Conservation (phyloP, 2,113 vertebrate genomes). For the Arizona elegans region DNA sequence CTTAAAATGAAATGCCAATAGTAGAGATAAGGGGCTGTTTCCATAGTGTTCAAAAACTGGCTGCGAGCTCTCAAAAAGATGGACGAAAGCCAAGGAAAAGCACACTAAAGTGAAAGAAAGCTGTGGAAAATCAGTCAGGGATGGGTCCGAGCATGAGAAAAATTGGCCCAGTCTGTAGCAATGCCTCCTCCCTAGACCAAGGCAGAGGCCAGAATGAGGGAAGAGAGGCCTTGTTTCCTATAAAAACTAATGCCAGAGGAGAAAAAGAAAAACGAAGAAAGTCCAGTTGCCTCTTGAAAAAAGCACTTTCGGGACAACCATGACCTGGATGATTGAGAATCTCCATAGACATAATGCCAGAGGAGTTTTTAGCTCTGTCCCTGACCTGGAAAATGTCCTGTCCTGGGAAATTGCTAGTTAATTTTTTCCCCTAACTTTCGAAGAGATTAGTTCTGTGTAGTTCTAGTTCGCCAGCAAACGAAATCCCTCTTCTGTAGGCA, state of each 20-base stretch:
- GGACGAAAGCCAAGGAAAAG: neutral
- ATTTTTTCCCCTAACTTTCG: neutral
- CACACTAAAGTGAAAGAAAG: neutral
- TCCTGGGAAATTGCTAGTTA: neutral
- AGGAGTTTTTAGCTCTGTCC: neutral
- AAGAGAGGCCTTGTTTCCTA: neutral
- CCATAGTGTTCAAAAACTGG: neutral
- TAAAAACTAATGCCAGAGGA: neutral
- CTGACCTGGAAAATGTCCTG: neutral
- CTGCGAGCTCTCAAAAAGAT: neutral
- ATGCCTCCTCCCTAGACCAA: neutral
- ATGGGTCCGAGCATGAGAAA: neutral
- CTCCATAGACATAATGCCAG: neutral
- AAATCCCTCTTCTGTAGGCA: neutral
- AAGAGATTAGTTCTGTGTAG: neutral
- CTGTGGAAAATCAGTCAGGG: neutral
- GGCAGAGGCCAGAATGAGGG: neutral
- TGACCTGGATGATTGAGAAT: too few species aligned
- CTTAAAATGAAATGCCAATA: neutral
- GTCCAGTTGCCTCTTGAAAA: too few species aligned
- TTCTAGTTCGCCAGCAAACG: neutral
- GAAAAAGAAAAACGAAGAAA: too few species aligned
- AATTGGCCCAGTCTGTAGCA: neutral
- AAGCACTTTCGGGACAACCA: too few species aligned
- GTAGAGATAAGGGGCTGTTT: neutral